Evolutionary conservation across 2,888 invertebrate species (phyloP), one percentile per base, ranked within the genome.

Genomic region (Watsonalla cultraria): DNA sequence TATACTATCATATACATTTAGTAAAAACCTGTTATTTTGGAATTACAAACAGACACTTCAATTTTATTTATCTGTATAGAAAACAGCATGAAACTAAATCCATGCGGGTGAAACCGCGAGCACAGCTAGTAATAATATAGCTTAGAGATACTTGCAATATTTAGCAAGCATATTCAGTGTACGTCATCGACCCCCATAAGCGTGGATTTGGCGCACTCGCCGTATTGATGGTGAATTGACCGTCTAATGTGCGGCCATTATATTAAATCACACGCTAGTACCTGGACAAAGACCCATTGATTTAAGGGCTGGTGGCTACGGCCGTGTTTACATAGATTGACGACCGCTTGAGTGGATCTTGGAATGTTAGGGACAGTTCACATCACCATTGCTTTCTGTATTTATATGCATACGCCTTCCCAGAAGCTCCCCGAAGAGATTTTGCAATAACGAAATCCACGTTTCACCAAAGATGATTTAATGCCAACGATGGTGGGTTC

Each of bases 181-280:
- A 71, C 75, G 72, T 72, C 71, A 65, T 71, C 70, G 69, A 68
- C 78, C 77, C 78, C 72, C 74, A 84, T 86, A 85, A 84, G 86
- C 84, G 86, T 84, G 84, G 85, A 85, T 86, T 86, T 86, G 84
- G 42, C 11, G 11, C 5, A 85, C 82, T 75, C 68, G 64, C 74
- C 82, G 86, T 49, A 88, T 88, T 86, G 85, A 86, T 86, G 84
- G 83, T 60, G 86, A 85, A 87, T 85, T 86, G 88, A 85, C 86
- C 84, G 86, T 79, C 82, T 87, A 87, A 88, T 89, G 84, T 77
- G 72, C 76, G 78, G 73, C 86, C 82, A 89, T 90, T 84, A 88
- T 86, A 87, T 89, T 89, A 89, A 88, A 89, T 90, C 89, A 88
- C 80, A 76, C 77, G 66, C 74, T 77, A 72, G 66, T 80, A 85